Conservation (phyloP, 2,888 invertebrate genomes). For the Epirrhoe alternata region DNA sequence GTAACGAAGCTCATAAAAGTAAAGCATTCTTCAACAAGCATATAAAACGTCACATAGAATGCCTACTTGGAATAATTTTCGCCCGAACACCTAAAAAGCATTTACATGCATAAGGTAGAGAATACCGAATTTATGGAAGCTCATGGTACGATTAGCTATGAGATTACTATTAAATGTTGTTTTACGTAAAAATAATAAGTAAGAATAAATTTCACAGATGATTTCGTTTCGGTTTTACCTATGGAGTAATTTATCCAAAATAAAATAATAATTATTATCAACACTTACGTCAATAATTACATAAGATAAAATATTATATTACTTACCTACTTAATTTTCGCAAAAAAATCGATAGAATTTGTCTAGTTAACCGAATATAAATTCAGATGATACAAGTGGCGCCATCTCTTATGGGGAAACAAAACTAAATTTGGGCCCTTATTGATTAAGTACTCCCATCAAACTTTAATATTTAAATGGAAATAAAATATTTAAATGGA, state of each 20-base stretch:
- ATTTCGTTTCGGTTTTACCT: no score
- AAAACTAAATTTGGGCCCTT: background rate
- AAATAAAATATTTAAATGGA: no score
- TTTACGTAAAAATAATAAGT: background rate
- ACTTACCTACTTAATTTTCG: background rate
- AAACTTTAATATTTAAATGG: no score
- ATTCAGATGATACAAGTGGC: conserved; percentile 24
- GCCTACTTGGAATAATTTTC: conserved; percentile 79
- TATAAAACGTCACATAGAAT: conserved; percentile 73
- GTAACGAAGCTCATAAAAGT: conserved; percentile 71
- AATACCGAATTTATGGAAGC: conserved; percentile 64
- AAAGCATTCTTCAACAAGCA: conserved; percentile 78
- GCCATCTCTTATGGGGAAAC: conserved; percentile 40
- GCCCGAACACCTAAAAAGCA: conserved; percentile 67
- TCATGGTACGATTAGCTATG: conserved; percentile 49
- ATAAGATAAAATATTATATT: no score
- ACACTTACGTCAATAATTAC: no score
- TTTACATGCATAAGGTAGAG: conserved; percentile 71
- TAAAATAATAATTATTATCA: no score
- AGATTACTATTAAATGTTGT: conserved; percentile 7
- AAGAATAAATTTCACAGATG: no score
- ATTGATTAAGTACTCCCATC: background rate
- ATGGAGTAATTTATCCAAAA: no score
- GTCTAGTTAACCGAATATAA: background rate
- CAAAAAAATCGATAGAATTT: background rate